Evolutionary conservation across 2,888 invertebrate genomes (phyloP), one percentile per base, ranked within the genome.

Genomic region (Endotricha flammealis): DNA sequence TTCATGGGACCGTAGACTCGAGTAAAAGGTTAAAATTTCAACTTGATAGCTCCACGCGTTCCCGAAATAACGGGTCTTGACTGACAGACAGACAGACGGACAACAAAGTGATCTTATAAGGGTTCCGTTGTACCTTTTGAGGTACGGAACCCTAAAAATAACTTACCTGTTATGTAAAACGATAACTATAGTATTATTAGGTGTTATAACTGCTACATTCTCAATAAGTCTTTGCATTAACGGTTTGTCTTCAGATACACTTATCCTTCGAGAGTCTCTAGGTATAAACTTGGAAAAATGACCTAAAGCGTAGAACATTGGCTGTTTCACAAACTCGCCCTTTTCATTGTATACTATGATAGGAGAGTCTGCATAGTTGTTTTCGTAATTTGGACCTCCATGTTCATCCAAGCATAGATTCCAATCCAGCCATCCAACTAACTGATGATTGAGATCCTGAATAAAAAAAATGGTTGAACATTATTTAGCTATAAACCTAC

Each of bases 351-450:
- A 57, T 7, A 81, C 76, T 30, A 97, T 91, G 17, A 83, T 64
- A 0, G 96, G 90, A 0, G 96, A 88, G 76, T 97, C 97, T 0
- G 95, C 94, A 57, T 79, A 89, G 74, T 96, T 95, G 0, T 75
- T 51, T 0, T 88, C 89, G 91, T 93, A 95, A 56, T 91, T 94
- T 0, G 97, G 97, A 0, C 96, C 96, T 7, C 96, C 97, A 8
- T 66, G 35, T 44, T 80, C 57, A 64, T 96, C 87, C 8, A 97
- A 72, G 5, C 91, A 93, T 36, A 97, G 67, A 74, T 98, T 98
- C 97, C 97, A 98, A 65, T 98, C 97, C 0, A 95, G 81, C 96
- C 97, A 98, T 1, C 95, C 96, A 11, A 88, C 85, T 0, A 92
- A 90, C 79, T 91, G 91, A 69, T 94, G 88, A 47, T 91, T 90